Evolutionary conservation across 2,113 vertebrate species (phyloP), one percentile per base, ranked within the genome.

Genomic region (Oryzias melastigma): DNA sequence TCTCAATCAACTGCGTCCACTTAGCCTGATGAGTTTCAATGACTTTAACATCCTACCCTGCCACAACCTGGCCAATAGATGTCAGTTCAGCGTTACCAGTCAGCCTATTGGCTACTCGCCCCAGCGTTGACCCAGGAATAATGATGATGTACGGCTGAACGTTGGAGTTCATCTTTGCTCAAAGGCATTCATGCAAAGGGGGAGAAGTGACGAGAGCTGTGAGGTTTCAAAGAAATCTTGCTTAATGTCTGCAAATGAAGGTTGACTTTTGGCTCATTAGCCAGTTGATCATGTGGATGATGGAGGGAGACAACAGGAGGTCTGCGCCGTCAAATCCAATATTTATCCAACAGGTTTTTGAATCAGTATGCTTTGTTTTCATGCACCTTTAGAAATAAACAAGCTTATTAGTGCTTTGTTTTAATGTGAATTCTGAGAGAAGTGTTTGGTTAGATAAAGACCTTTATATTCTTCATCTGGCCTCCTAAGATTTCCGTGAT

Each of bases 1-100:
- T 89, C 66, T 82, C 77, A 83, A 78, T 87, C 83, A 87, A 90
- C 83, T 68, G 80, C 77, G 85, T 83, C 86, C 88, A 87, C 82
- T 88, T 88, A 87, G 82, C 69, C 67, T 90, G 88, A 90, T 90
- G 88, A 90, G 83, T 80, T 78, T 78, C 79, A 88, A 90, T 78
- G 83, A 86, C 85, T 90, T 86, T 85, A 87, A 81, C 88, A 90
- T 88, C 68, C 77, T 40, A 70, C 70, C 62, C 68, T 71, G 77
- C 85, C 62, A 75, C 65, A 73, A 35, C 62, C 77, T 71, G 75
- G 85, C 85, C 85, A 88, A 86, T 80, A 73, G 64, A 86, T 81
- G 85, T 87, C 88, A 86, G 83, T 81, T 87, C 82, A 87, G 73
- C 75, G 19, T 83, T 85, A 71, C 17, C 15, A 67, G 60, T 58